A percentile compares a stretch with the other conserved stretches of the same genome.
Evolutionary conservation across 92 coral and sea anemone genomes (phyloP).

Genomic region (Epizoanthus fatuus): DNA sequence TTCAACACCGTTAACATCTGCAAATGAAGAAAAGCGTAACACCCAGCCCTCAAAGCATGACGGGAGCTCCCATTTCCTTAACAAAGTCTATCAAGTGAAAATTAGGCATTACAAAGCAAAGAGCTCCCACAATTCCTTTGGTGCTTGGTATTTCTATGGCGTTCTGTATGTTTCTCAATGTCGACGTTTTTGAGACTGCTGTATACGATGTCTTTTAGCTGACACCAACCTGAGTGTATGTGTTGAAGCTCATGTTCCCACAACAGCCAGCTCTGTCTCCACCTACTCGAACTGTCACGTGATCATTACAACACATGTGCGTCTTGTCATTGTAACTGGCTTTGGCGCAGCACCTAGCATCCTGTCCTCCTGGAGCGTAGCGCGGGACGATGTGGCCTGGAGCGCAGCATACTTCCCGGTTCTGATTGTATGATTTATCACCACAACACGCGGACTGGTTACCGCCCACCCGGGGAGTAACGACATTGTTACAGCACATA

Average conservation of each 20-base stretch:
- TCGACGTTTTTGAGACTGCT: too few relatives aligned
- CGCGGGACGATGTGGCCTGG: slow-evolving; percentile 50
- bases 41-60: too few relatives aligned
- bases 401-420: slow-evolving; percentile 46
- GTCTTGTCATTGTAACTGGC: slow-evolving; percentile 41
- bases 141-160: too few relatives aligned
- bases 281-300: slow-evolving; percentile 39
- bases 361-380: slow-evolving; percentile 41
- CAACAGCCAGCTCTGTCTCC: slow-evolving; percentile 47
- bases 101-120: too few relatives aligned
- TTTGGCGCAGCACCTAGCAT: slow-evolving; percentile 52
- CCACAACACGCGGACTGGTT: slow-evolving; percentile 56
- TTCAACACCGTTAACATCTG: too few relatives aligned
- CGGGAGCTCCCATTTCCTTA: too few relatives aligned
- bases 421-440: not conserved
- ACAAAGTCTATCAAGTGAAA: too few relatives aligned
- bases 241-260: slow-evolving; percentile 33
- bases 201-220: not conserved
- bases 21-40: too few relatives aligned
- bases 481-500: slow-evolving; percentile 37
- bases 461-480: slow-evolving; percentile 31
- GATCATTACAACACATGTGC: slow-evolving; percentile 48
- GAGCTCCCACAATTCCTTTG: too few relatives aligned
- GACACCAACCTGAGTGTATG: slow-evolving; percentile 44
- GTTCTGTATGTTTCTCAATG: too few relatives aligned